Percentiles rank a stretch among this genome's conserved stretches.
These are phyloP conservation scores for Ceriagrion tenellum DNA, from an alignment of 2,888 invertebrate genomes.

Conservation along the genomic window DNA sequence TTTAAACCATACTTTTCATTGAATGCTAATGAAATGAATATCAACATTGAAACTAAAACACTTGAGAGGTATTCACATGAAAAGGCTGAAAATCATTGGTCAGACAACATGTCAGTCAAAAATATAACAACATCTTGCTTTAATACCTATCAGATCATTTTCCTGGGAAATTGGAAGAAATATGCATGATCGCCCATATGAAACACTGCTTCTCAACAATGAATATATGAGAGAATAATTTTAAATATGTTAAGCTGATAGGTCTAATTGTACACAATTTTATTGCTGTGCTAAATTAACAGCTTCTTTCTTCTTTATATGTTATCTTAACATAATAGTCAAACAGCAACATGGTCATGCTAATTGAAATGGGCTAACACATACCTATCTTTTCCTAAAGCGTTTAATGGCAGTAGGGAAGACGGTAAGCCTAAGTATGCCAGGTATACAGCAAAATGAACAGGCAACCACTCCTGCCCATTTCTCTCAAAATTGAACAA, in stretches of 20 bases:
- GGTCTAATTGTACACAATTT: not conserved
- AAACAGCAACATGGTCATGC: not conserved
- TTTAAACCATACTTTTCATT: no score
- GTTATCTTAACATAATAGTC: not conserved
- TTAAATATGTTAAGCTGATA: not conserved
- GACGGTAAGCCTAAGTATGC: not conserved
- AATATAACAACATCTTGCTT: not conserved
- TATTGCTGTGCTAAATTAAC: not conserved
- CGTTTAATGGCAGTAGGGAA: not conserved
- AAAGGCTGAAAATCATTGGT: not conserved
- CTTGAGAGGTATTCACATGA: not conserved
- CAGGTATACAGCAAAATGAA: not conserved
- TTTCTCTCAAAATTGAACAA: not conserved
- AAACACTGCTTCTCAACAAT: not conserved
- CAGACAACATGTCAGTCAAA: not conserved
- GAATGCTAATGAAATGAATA: not conserved
- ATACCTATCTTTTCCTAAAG: not conserved
- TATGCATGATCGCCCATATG: not conserved
- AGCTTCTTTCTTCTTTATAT: not conserved
- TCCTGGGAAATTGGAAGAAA: not conserved
- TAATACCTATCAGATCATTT: slow-evolving; percentile 5
- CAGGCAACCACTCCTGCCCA: slow-evolving; percentile 46
- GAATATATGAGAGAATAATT: not conserved
- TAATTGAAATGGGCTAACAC: not conserved
- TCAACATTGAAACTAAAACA: not conserved